Base-by-base conservation (phyloP, 2,888 invertebrate genomes). In the Cecidostiba fungosa region DNA sequence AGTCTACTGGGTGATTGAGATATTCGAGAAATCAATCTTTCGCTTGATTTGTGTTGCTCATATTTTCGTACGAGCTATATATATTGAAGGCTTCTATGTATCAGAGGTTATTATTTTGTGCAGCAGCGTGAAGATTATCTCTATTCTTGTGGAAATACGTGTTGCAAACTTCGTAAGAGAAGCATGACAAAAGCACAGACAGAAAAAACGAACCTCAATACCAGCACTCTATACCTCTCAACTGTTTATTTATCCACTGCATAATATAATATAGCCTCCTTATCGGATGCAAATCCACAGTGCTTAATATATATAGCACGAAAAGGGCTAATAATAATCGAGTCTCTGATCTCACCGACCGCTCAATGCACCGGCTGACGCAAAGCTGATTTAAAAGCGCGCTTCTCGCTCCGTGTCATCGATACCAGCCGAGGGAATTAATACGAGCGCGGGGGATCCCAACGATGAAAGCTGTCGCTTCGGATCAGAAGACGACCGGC, bases 401-500 rank as follows among this genome's bases (percentile, higher is more conserved):
- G 36, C 43, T 43, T 39, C 29, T 0, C 32, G 16, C 62, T n/a
- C 0, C 43, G 54, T 39, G 32, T 77, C 77, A 26, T 83, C 72
- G 72, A 77, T 70, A 32, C 39, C 26, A 23, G 36, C 50, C 14
- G 50, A 36, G 39, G 50, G 50, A 59, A 78, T 78, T 77, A 70
- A 74, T 81, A 73, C 47, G 50, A 39, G 39, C 19, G 29, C 32
- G 69, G 70, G 54, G 43, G 47, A 32, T 77, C 50, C 10, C n/a
- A 14, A 32, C 66, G 84, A 78, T 84, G 84, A 84, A 84, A 79
- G 84, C 59, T 79, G 84, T 84, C 84, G 66, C 73, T 78, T 66
- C 50, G 84, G 66, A 82, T 83, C 70, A 77, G 72, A 72, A 29
- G 72, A 36, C 14, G 39, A 6, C 32, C 59, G 62, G 36, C 76